Percentiles rank a stretch among this genome's conserved stretches.
Evolutionary conservation across 1,140 invertebrate species (phyloP).

Genomic region (Drosophila funebris): DNA sequence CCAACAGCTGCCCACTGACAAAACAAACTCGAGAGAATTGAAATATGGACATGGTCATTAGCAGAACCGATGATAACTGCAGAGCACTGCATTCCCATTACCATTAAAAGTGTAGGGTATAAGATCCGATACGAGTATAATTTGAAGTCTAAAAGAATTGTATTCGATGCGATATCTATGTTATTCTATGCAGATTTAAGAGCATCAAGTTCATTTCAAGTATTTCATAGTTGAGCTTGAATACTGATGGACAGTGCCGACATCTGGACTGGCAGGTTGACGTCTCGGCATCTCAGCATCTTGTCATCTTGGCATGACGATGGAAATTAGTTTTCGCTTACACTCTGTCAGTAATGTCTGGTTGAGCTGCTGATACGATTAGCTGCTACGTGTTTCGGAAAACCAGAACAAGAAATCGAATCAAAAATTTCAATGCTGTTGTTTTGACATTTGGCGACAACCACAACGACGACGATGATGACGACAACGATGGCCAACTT

Average conservation of each 20-base stretch:
- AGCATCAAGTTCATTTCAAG: background rate
- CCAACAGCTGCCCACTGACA: slow-evolving; percentile 35
- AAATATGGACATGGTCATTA: background rate
- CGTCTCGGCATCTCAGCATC: slow-evolving; percentile 28
- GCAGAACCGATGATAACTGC: too few species aligned
- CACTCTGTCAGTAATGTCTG: slow-evolving; percentile 44
- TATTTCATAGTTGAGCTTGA: slow-evolving; percentile 10
- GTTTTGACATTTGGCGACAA: slow-evolving; percentile 64
- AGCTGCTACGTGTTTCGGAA: slow-evolving; percentile 45
- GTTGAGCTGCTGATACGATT: slow-evolving; percentile 61
- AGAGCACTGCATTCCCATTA: too few species aligned
- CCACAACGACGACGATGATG: slow-evolving; percentile 1
- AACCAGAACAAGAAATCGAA: slow-evolving; percentile 43
- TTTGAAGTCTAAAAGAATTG: too few species aligned
- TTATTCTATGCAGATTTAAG: too few species aligned
- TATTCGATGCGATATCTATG: too few species aligned
- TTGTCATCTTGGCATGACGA: slow-evolving; percentile 36
- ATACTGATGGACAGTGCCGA: slow-evolving; percentile 22
- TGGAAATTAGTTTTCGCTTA: slow-evolving; percentile 44
- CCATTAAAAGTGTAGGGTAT: too few species aligned
- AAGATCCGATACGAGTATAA: too few species aligned
- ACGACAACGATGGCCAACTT: slow-evolving; percentile 19
- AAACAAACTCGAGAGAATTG: background rate
- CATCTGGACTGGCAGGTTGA: slow-evolving; percentile 41
- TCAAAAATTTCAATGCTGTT: slow-evolving; percentile 48